Conservation (phyloP, 1,140 invertebrate species). For the Portunus trituberculatus region DNA sequence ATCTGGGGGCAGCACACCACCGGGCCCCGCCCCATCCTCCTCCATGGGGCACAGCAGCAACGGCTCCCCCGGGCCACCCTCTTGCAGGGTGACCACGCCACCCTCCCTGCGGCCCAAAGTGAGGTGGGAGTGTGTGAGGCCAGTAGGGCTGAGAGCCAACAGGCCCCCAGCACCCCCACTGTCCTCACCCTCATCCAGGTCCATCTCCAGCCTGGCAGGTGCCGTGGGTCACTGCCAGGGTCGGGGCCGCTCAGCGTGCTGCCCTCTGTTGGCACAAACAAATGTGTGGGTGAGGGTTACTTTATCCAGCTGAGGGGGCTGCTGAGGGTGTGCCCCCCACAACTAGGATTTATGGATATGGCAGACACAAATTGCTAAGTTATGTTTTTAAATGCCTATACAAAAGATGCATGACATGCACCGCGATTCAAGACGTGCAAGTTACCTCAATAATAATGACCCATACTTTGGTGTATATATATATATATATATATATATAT, state of each 20-base stretch:
- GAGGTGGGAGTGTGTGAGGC: background rate
- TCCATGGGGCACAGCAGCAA: slow-evolving; percentile 54
- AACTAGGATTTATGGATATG: too few relatives aligned
- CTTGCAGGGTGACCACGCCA: slow-evolving; percentile 37
- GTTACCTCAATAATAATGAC: too few relatives aligned
- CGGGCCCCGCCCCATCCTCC: background rate
- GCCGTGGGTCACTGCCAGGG: background rate
- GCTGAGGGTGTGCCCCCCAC: too few relatives aligned
- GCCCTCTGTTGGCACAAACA: too few relatives aligned
- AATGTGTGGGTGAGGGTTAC: too few relatives aligned
- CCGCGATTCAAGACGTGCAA: too few relatives aligned
- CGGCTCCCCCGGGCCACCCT: slow-evolving; percentile 29
- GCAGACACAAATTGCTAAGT: too few relatives aligned
- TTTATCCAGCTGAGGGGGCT: too few relatives aligned
- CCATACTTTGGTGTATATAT: too few relatives aligned
- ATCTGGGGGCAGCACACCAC: background rate
- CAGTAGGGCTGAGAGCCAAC: background rate
- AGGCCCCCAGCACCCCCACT: background rate
- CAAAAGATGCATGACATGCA: too few relatives aligned
- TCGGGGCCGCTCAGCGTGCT: background rate
- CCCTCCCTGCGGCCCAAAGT: slow-evolving; percentile 7
- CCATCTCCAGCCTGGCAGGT: background rate
- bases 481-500: too few relatives aligned
- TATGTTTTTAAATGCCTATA: too few relatives aligned
- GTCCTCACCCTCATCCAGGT: background rate